Evolutionary conservation across 2,797 vertebrate genomes (phyloP).

Genomic region (Lepilemur ruficaudatus): DNA sequence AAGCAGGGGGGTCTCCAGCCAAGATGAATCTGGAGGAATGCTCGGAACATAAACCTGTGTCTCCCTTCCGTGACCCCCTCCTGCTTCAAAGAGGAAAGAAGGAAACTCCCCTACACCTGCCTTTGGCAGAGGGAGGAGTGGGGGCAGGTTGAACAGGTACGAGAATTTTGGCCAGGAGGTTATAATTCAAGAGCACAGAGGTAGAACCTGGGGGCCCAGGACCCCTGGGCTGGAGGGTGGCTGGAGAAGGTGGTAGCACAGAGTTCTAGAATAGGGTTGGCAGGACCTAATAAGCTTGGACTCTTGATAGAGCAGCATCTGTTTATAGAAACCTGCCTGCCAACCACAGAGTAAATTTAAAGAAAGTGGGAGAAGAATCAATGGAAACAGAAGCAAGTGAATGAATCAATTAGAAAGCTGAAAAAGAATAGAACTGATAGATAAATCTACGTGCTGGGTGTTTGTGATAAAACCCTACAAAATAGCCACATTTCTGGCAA

Average conservation of each 20-base stretch:
- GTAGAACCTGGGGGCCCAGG: background rate
- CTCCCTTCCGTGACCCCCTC: background rate
- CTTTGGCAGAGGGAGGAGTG: background rate
- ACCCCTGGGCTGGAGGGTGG: background rate
- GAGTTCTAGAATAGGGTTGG: background rate
- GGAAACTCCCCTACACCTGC: background rate
- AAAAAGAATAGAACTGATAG: background rate
- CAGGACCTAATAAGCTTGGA: background rate
- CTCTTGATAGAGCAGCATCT: background rate
- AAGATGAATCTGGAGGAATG: background rate
- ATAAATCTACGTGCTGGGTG: background rate
- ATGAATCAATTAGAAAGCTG: background rate
- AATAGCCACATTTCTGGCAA: background rate
- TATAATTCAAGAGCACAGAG: background rate
- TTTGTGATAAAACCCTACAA: background rate
- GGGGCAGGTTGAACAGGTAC: background rate
- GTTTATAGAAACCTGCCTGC: background rate
- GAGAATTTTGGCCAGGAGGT: background rate
- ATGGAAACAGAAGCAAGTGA: background rate
- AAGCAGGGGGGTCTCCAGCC: rapidly evolving
- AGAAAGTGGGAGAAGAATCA: background rate
- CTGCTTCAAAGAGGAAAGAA: background rate
- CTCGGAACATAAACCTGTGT: background rate
- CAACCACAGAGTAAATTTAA: background rate
- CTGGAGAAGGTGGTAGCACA: background rate